Evolutionary conservation across 1,140 invertebrate species (phyloP).

Genomic region (Leptopilina boulardi): DNA sequence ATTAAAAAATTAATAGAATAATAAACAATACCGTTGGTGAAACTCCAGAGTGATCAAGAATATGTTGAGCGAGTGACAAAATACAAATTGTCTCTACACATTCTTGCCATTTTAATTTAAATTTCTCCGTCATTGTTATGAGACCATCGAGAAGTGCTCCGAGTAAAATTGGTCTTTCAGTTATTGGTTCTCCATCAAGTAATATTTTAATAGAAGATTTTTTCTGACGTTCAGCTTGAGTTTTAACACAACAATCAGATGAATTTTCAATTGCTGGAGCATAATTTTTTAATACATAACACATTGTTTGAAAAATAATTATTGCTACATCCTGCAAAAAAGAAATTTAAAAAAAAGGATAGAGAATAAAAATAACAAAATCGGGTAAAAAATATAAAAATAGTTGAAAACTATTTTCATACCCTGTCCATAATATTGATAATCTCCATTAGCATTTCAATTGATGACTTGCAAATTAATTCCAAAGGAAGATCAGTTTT

Average conservation of each 20-base stretch:
- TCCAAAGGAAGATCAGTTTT: conserved; percentile 67
- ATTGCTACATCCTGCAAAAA: conserved; percentile 79
- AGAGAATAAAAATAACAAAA: not conserved
- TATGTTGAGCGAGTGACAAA: conserved; percentile 75
- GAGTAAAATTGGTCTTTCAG: conserved; percentile 75
- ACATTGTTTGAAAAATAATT: conserved; percentile 82
- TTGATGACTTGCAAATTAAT: conserved; percentile 70
- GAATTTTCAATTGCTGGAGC: conserved; percentile 41
- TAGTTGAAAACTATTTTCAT: conserved; percentile 70
- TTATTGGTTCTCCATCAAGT: conserved; percentile 65
- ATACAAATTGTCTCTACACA: conserved; percentile 82
- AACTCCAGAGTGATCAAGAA: conserved; percentile 77
- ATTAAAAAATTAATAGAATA: conserved; percentile 24
- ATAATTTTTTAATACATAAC: conserved; percentile 81
- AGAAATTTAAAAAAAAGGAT: too few relatives aligned
- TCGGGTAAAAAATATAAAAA: conserved; percentile 47
- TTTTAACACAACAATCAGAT: conserved; percentile 8
- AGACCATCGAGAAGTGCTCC: conserved; percentile 80
- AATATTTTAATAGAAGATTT: conserved; percentile 45
- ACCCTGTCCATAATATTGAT: conserved; percentile 80
- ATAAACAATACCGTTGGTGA: conserved; percentile 74
- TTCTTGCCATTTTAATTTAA: conserved; percentile 85
- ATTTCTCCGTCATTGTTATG: conserved; percentile 80
- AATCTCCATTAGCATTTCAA: conserved; percentile 76
- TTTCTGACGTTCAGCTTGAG: conserved; percentile 41